Conservation (phyloP, 2,888 invertebrate species). For the Iselma pallidipennis region DNA sequence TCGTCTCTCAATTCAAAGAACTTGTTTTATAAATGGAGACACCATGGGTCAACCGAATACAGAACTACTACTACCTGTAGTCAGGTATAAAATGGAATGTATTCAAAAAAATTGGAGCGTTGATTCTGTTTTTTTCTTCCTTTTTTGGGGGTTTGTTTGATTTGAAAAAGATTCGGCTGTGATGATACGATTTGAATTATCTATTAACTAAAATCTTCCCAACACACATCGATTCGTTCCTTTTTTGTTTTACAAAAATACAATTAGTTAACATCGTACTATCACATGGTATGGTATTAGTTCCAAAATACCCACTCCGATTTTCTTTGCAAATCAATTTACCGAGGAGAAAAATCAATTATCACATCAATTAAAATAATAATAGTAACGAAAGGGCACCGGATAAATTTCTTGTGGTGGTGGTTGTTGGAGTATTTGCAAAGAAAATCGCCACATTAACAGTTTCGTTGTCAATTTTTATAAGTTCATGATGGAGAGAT, state of each 20-base stretch:
- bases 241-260: conserved; percentile 44
- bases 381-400: no score
- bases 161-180: no score
- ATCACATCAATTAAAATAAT: conserved; percentile 35
- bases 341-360: no score
- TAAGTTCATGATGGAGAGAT: conserved; percentile 16
- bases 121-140: no score
- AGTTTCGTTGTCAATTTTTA: conserved; percentile 22
- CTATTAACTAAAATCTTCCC: conserved; percentile 21
- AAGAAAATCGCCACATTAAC: conserved; percentile 21
- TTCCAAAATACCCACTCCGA: conserved; percentile 9
- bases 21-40: conserved; percentile 6
- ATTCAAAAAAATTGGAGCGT: conserved; percentile 21
- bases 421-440: conserved; percentile 26
- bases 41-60: conserved; percentile 15
- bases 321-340: conserved; percentile 28
- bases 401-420: conserved; percentile 4
- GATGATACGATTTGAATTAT: conserved; percentile 29
- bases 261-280: conserved; percentile 49
- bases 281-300: conserved; percentile 45
- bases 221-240: conserved; percentile 9
- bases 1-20: conserved; percentile 31
- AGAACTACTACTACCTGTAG: conserved; percentile 28
- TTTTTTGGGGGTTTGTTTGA: no score
- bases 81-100: conserved; percentile 39